A percentile compares a stretch with the other conserved stretches of the same genome.
These are phyloP conservation scores for Sorex araneus DNA, from an alignment of 2,113 vertebrate genomes.

Conservation along the genomic window DNA sequence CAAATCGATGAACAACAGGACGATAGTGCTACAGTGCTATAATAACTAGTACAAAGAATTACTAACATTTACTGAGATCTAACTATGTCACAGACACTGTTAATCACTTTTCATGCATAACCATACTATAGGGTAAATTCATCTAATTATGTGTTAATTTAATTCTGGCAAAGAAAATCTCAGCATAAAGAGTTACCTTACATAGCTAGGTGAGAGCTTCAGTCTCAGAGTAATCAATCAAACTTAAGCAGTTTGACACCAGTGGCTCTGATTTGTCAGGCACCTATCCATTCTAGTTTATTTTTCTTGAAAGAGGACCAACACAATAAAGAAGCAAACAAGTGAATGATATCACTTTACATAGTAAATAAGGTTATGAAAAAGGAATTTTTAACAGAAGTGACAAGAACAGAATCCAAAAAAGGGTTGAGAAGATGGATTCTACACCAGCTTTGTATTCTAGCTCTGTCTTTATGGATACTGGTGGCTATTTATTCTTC, in stretches of 20 bases:
- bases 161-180: slow-evolving; percentile 19
- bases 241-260: background rate
- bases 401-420: background rate
- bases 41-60: background rate
- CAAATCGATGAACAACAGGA: no score
- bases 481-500: background rate
- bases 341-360: background rate
- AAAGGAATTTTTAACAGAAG: background rate
- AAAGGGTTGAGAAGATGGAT: background rate
- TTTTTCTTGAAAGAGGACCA: slow-evolving; percentile 31
- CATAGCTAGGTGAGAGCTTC: background rate
- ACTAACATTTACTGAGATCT: slow-evolving; percentile 21
- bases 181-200: background rate
- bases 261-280: background rate
- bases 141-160: slow-evolving; percentile 44
- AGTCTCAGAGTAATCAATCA: background rate
- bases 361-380: background rate
- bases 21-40: no score
- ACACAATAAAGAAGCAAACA: slow-evolving; percentile 6
- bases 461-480: background rate
- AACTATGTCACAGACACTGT: background rate
- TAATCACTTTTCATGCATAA: background rate
- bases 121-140: background rate
- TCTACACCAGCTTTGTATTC: background rate
- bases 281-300: background rate